phyloP scores from a whole-genome alignment of 2,797 vertebrate species.

The Rallus crepitans region DNA sequence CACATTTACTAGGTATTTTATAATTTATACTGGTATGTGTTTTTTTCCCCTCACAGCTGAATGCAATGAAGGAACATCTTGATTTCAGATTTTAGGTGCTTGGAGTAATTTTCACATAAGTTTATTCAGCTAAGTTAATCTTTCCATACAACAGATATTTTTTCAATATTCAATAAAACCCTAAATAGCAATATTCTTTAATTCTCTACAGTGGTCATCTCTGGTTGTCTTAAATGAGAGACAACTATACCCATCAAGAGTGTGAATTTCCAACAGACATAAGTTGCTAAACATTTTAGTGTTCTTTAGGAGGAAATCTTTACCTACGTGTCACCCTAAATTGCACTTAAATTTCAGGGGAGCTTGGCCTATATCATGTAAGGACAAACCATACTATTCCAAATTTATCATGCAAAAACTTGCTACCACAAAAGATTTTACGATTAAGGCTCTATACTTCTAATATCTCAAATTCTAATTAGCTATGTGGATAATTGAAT shows the following conservation, averaged over 20 bases:
- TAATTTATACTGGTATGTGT: background rate
- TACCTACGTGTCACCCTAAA: background rate
- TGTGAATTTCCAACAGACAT: background rate
- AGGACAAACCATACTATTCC: background rate
- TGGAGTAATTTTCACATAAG: background rate
- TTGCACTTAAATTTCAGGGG: background rate
- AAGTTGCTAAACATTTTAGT: background rate
- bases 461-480: slow-evolving; percentile 24
- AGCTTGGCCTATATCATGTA: background rate
- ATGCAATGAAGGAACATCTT: background rate
- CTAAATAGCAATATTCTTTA: background rate
- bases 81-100: background rate
- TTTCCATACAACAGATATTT: background rate
- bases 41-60: background rate
- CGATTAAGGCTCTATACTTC: background rate
- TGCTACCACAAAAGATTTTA: background rate
- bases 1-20: background rate
- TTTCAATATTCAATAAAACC: slow-evolving; percentile 1
- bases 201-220: background rate
- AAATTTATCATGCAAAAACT: background rate
- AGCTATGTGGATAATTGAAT: slow-evolving; percentile 24
- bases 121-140: background rate
- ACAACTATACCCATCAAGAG: background rate
- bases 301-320: background rate
- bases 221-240: background rate